Percentiles rank a stretch among this genome's conserved stretches.
phyloP scores from a whole-genome alignment of 2,888 invertebrate genomes.

The Drosophila niveifrons region DNA sequence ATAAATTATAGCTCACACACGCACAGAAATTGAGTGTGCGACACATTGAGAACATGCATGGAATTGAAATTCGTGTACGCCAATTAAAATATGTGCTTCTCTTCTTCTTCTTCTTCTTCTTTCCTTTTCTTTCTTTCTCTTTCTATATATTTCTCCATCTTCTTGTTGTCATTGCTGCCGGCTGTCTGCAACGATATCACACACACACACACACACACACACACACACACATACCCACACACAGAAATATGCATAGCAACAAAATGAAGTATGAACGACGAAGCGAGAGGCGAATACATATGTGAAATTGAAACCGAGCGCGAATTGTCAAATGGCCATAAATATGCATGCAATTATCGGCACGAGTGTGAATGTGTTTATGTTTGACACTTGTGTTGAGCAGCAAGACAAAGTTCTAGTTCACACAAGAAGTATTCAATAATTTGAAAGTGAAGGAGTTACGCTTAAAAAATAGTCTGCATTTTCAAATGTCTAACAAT shows the following conservation, averaged over 20 bases:
- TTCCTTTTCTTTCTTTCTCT: slow-evolving; percentile 36
- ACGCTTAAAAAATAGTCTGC: too few relatives aligned
- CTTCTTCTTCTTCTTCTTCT: slow-evolving; percentile 41
- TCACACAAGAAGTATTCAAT: too few relatives aligned
- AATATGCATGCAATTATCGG: slow-evolving; percentile 62
- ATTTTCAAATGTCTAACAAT: too few relatives aligned
- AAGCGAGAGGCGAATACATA: slow-evolving; percentile 27
- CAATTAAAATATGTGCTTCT: slow-evolving; percentile 73
- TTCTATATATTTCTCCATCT: slow-evolving; percentile 37
- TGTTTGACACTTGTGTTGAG: slow-evolving; percentile 34
- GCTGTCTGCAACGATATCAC: slow-evolving; percentile 42
- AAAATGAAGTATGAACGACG: slow-evolving; percentile 56
- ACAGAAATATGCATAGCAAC: slow-evolving; percentile 63
- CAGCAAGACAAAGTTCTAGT: background rate
- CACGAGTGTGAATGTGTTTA: slow-evolving; percentile 48
- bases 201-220: slow-evolving; percentile 12
- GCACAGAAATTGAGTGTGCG: slow-evolving; percentile 12
- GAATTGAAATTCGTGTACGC: slow-evolving; percentile 66
- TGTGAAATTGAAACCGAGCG: slow-evolving; percentile 42
- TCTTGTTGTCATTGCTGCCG: slow-evolving; percentile 39
- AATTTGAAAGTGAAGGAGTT: too few relatives aligned
- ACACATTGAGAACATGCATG: slow-evolving; percentile 33
- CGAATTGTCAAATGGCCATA: slow-evolving; percentile 53
- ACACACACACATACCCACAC: slow-evolving; percentile 21
- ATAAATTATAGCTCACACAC: slow-evolving; percentile 8